Evolutionary conservation across 2,113 vertebrate genomes (phyloP), one percentile per base, ranked within the genome.

Genomic region (Ctenomys sociabilis): DNA sequence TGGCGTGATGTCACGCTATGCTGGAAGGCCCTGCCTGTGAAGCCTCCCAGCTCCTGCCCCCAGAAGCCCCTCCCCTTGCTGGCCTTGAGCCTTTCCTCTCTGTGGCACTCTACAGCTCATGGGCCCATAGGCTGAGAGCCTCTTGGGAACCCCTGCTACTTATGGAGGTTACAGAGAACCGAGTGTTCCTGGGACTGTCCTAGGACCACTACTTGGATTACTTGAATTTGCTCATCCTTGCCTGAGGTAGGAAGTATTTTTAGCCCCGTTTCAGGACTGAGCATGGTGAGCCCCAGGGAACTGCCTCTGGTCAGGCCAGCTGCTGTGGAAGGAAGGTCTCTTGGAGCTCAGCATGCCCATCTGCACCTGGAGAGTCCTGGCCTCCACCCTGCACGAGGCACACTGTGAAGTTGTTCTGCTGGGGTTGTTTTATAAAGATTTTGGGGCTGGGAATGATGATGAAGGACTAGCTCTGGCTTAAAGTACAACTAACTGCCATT

Each of bases 91-190:
- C 28, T 30, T 66, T 43, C 32, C 37, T 80, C 3, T 8, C 6
- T 2, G 14, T 17, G 4, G 1, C 3, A 0, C 12, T 16, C 22
- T 1, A 12, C 0, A 77, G 19, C 19, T 3, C 8, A n/a, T 5
- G 45, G 83, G 12, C 6, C 4, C 70, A 83, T 26, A 70, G n/a
- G 21, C 54, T n/a, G 57, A 7, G 10, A 5, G 57, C 54, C 1
- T 2, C 21, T 30, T 21, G 21, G 0, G 30, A 7, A 2, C 30
- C 19, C 68, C 54, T 63, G 3, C 19, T 24, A 28, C 37, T 37
- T 19, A 57, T 57, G 16, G 54, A 57, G 0, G 2, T 7, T 28
- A 6, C 0, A 7, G 83, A 52, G 64, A 32, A 30, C 9, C 21
- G 24, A 3, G 8, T 45, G 10, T 30, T 61, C 26, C 77, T 4